Evolutionary conservation across 2,113 vertebrate genomes (phyloP), one percentile per base, ranked within the genome.

Genomic region (Melanerpes formicivorus): DNA sequence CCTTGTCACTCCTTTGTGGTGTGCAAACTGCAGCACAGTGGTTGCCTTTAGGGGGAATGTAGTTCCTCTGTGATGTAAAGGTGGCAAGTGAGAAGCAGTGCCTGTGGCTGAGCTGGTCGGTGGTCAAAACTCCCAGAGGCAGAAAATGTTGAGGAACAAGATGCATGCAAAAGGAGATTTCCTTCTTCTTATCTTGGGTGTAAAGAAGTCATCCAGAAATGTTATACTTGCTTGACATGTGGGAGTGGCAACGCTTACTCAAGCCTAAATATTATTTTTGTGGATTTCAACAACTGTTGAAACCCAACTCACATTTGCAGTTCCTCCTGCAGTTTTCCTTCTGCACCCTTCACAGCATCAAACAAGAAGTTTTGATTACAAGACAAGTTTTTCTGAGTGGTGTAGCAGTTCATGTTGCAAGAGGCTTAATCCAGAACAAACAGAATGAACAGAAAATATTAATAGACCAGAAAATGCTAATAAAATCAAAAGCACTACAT

Each of bases 1-100:
- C 11, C 11, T 50, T 3, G 0, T 78, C 16, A 0, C 46, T 72
- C 56, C 34, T 1, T 0, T 3, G 62, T 46, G 62, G 8, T 64
- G 56, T 66, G 54, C 66, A 29, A 34, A 22, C 32, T 7, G 23
- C 46, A 34, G 77, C 52, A 9, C 37, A 50, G 52, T 9, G 11
- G 52, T 21, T 66, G 54, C 42, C 46, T 58, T n/a, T 58, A 7
- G 22, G 55, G 46, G n/a, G 17, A 40, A 2, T 11, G 60, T 29
- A 27, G 37, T 32, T 30, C 1, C 44, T 73, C 19, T n/a, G 1
- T 11, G 88, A 21, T 14, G 40, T 17, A 52, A 54, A 56, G 32
- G 15, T 27, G 30, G 7, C 25, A 59, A 52, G 34, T 34, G 40
- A 60, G 52, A 59, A 80, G 42, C 58, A 63, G 12, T 13, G 27